Percentiles rank a stretch among this genome's conserved stretches.
Conservation (phyloP, 2,888 invertebrate species). For the Plagodis pulveraria region DNA sequence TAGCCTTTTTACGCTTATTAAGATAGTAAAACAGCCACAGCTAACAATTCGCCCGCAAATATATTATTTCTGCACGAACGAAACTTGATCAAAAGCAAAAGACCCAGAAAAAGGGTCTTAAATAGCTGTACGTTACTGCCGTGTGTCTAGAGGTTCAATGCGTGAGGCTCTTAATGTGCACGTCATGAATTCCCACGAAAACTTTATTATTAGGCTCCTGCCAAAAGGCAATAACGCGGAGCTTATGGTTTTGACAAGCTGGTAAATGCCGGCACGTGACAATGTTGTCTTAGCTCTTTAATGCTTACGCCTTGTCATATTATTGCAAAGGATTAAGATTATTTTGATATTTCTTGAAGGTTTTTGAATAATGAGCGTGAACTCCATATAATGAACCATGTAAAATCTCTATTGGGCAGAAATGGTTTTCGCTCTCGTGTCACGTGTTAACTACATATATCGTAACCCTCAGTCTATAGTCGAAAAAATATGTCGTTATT, state of each 20-base stretch:
- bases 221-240: slow-evolving; percentile 43
- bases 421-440: too few relatives aligned
- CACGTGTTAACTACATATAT: too few relatives aligned
- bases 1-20: too few relatives aligned
- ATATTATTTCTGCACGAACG: slow-evolving; percentile 3
- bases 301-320: not conserved
- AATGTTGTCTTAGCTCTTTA: slow-evolving; percentile 1
- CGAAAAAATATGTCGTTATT: too few relatives aligned
- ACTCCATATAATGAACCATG: too few relatives aligned
- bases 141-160: slow-evolving; percentile 35
- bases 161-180: slow-evolving; percentile 27
- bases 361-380: too few relatives aligned
- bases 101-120: slow-evolving; percentile 14
- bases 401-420: too few relatives aligned
- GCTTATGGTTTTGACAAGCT: slow-evolving; percentile 35
- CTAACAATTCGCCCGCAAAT: slow-evolving; percentile 5
- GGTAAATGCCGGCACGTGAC: slow-evolving; percentile 23
- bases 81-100: slow-evolving; percentile 2
- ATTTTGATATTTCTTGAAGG: too few relatives aligned
- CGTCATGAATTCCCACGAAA: slow-evolving; percentile 45
- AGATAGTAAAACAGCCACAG: too few relatives aligned
- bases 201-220: slow-evolving; percentile 49
- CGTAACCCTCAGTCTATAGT: too few relatives aligned
- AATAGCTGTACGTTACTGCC: slow-evolving; percentile 6
- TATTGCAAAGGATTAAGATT: too few relatives aligned